Evolutionary conservation across 2,888 invertebrate species (phyloP).

Genomic region (Drosophila tanythrix): DNA sequence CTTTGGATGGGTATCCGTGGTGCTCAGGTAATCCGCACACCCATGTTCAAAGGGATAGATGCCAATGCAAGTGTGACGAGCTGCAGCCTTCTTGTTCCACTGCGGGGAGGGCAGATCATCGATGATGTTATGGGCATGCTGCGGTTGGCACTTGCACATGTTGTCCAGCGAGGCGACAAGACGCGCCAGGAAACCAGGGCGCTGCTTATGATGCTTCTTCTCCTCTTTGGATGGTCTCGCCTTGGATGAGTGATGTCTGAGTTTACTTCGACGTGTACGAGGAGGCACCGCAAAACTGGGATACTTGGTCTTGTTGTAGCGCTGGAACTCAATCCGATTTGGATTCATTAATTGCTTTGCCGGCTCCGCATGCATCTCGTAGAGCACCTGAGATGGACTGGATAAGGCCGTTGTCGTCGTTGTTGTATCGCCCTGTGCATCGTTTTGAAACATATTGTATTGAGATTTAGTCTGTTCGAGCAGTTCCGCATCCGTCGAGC

Average conservation of each 20-base stretch:
- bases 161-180: conserved; percentile 68
- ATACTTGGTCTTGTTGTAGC: conserved; percentile 60
- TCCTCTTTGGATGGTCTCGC: background rate
- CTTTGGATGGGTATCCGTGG: conserved; percentile 88
- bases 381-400: conserved; percentile 68
- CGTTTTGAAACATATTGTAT: conserved; percentile 70
- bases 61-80: conserved; percentile 85
- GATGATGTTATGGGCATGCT: conserved; percentile 50
- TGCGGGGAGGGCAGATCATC: conserved; percentile 73
- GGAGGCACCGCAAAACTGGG: conserved; percentile 32
- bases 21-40: conserved; percentile 87
- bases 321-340: conserved; percentile 82
- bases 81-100: conserved; percentile 63
- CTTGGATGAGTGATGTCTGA: conserved; percentile 15
- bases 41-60: conserved; percentile 90
- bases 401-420: conserved; percentile 40
- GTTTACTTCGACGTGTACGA: conserved; percentile 32
- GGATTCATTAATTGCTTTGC: conserved; percentile 61
- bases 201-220: conserved; percentile 22
- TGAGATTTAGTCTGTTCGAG: conserved; percentile 54
- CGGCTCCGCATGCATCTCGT: conserved; percentile 78
- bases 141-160: conserved; percentile 69
- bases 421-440: conserved; percentile 39
- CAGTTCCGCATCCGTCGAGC: conserved; percentile 80
- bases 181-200: conserved; percentile 55